These are phyloP conservation scores for Ptychoptera albimana DNA, from an alignment of 2,888 invertebrate genomes.

Conservation along the genomic window DNA sequence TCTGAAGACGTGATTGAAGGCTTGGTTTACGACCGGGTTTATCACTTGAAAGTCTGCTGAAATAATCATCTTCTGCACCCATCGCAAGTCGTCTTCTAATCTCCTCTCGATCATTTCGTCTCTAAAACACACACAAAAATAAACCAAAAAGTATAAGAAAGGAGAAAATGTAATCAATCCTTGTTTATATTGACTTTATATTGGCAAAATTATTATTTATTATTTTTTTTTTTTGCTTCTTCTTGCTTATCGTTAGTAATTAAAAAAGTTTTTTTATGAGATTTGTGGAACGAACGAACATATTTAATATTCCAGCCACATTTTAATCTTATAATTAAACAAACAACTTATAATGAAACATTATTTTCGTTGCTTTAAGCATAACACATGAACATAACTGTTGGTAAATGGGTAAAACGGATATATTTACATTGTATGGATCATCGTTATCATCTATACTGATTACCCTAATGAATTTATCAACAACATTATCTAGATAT, in stretches of 20 bases:
- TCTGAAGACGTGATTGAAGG: conserved; percentile 72
- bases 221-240: not conserved
- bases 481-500: conserved; percentile 37
- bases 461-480: conserved; percentile 39
- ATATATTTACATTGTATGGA: not conserved
- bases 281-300: not conserved
- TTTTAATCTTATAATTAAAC: not conserved
- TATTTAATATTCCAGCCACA: not conserved
- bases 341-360: not conserved
- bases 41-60: conserved; percentile 34
- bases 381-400: not conserved
- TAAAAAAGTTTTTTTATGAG: not conserved
- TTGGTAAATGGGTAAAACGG: too few relatives aligned
- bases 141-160: conserved; percentile 8
- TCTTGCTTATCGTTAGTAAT: conserved; percentile 4
- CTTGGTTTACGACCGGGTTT: conserved; percentile 70
- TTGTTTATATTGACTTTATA: conserved; percentile 8
- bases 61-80: conserved; percentile 66
- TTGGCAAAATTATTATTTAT: not conserved
- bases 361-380: not conserved
- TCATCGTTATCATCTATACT: conserved; percentile 31
- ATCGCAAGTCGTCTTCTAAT: conserved; percentile 76
- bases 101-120: conserved; percentile 84
- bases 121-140: conserved; percentile 44
- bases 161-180: conserved; percentile 2